These are phyloP conservation scores for Adelosebastes latens DNA, from an alignment of 2,797 vertebrate species.

Conservation along the genomic window DNA sequence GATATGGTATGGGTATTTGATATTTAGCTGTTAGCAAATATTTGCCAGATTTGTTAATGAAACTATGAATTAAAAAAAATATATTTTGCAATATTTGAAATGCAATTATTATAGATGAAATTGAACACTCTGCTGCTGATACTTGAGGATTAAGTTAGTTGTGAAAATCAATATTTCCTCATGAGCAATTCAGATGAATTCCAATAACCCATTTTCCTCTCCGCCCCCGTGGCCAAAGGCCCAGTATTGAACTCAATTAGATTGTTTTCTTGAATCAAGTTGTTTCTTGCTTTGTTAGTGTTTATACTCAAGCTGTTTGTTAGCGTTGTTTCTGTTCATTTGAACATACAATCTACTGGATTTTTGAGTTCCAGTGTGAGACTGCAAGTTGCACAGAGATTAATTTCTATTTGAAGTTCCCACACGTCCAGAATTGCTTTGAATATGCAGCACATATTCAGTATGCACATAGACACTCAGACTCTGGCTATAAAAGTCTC, in stretches of 20 bases:
- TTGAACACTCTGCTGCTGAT: constrained; percentile 7
- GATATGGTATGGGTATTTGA: neutral
- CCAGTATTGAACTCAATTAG: constrained; percentile 20
- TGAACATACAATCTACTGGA: constrained; percentile 4
- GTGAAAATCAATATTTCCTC: constrained; percentile 50
- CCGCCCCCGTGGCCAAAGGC: neutral
- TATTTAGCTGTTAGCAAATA: neutral
- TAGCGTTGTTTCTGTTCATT: constrained; percentile 4
- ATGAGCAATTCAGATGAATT: constrained; percentile 38
- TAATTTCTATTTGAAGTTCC: constrained; percentile 30
- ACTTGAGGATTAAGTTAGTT: constrained; percentile 34
- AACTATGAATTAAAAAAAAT: neutral
- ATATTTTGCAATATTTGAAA: neutral
- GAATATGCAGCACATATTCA: constrained; percentile 17
- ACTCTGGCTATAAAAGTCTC: neutral
- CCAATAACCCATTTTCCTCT: constrained; percentile 33
- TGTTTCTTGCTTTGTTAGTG: neutral
- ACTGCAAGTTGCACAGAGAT: constrained; percentile 1
- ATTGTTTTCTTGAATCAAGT: constrained; percentile 12
- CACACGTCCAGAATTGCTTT: constrained; percentile 19
- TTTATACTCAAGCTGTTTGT: constrained; percentile 12
- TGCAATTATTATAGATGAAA: neutral
- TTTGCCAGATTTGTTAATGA: neutral
- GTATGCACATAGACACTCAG: neutral
- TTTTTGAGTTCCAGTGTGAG: constrained; percentile 5